phyloP scores from a whole-genome alignment of 2,797 vertebrate genomes.

The Acridotheres tristis region DNA sequence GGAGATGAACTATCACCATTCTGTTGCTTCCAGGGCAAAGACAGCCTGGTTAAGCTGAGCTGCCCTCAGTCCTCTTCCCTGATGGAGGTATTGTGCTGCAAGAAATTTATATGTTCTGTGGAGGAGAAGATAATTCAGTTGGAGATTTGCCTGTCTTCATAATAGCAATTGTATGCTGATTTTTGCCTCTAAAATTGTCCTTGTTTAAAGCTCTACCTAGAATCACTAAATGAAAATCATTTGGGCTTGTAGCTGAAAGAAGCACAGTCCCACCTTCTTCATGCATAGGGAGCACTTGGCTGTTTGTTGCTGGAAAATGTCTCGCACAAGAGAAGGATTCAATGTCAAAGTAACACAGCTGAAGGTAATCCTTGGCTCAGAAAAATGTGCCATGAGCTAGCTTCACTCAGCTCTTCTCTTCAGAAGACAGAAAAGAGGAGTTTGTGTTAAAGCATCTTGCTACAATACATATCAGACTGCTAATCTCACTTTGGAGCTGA shows the following conservation, averaged over 20 bases:
- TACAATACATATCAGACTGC: background rate
- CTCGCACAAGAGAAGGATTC: background rate
- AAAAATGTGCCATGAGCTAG: background rate
- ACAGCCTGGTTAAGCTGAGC: background rate
- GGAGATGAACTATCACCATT: background rate
- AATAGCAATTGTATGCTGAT: background rate
- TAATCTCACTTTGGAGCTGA: background rate
- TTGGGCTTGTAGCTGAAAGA: background rate
- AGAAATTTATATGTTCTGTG: background rate
- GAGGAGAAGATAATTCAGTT: constrained; percentile 6
- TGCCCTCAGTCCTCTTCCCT: background rate
- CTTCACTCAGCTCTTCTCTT: background rate
- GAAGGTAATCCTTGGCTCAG: background rate
- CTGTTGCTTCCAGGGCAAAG: background rate
- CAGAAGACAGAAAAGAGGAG: background rate
- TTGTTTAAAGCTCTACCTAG: background rate
- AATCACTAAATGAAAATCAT: background rate
- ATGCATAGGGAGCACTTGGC: background rate
- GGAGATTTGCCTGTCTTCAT: background rate
- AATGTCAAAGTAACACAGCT: background rate
- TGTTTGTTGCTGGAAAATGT: background rate
- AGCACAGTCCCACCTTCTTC: background rate
- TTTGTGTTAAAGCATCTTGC: background rate
- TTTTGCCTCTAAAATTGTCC: background rate
- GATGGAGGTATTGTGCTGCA: background rate